A percentile compares a stretch with the other conserved stretches of the same genome.
Evolutionary conservation across 1,140 invertebrate genomes (phyloP).

Genomic region (Penaeus chinensis): DNA sequence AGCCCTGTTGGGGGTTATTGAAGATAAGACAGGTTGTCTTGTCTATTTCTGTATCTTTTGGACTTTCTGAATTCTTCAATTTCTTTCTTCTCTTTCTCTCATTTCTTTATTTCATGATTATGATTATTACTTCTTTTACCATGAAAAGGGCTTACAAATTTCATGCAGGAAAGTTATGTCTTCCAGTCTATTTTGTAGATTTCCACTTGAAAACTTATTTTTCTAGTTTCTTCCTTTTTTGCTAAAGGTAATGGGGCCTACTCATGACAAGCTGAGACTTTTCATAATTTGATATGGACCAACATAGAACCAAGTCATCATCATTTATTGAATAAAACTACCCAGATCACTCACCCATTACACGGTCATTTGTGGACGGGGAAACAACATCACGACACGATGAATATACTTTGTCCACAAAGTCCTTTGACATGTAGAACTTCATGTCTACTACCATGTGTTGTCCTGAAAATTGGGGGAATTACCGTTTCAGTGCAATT

Average conservation of each 20-base stretch:
- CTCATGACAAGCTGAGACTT: no score
- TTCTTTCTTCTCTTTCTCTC: no score
- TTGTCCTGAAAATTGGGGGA: slow-evolving; percentile 22
- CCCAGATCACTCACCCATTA: slow-evolving; percentile 53
- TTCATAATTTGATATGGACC: background rate
- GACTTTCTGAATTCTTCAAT: background rate
- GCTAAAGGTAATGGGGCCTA: no score
- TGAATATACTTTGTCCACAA: slow-evolving; percentile 79
- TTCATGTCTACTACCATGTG: slow-evolving; percentile 70
- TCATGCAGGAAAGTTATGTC: no score
- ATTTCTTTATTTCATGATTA: background rate
- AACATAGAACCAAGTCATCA: background rate
- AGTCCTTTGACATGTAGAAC: slow-evolving; percentile 75
- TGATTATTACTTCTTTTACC: background rate
- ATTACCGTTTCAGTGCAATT: background rate
- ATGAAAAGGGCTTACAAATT: background rate
- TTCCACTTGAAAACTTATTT: no score
- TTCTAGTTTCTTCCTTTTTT: no score
- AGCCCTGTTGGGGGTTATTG: slow-evolving; percentile 37
- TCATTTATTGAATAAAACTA: background rate
- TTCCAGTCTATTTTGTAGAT: no score
- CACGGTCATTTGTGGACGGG: slow-evolving; percentile 68
- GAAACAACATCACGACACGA: slow-evolving; percentile 87
- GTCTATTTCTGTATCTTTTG: background rate
- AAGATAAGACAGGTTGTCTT: background rate